phyloP scores from a whole-genome alignment of 1,140 invertebrate genomes.

The Meloidogyne exigua region DNA sequence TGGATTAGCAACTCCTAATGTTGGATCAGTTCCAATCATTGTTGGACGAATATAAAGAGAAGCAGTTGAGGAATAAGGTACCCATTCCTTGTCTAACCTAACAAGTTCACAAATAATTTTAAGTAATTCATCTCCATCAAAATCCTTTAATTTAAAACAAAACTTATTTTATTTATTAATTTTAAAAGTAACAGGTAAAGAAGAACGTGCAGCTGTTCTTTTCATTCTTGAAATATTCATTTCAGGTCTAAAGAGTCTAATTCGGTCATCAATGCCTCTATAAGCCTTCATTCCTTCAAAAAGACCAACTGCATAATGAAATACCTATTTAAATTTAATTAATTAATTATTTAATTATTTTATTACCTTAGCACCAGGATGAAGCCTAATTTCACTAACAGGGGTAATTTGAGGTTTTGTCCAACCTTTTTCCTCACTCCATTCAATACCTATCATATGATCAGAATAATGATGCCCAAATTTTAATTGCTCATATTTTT shows the following conservation, averaged over 20 bases:
- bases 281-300: conserved; percentile 99
- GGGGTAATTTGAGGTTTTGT: conserved; percentile 82
- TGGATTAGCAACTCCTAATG: conserved; percentile 68
- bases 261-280: conserved; percentile 84
- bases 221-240: conserved; percentile 92
- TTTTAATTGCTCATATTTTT: conserved; percentile 70
- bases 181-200: conserved; percentile 72
- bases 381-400: conserved; percentile 80
- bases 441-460: conserved; percentile 87
- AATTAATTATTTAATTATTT: not conserved
- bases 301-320: conserved; percentile 71
- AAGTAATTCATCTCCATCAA: conserved; percentile 82
- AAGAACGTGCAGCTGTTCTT: conserved; percentile 76
- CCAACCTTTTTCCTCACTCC: conserved; percentile 77
- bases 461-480: conserved; percentile 91
- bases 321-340: conserved; percentile 36
- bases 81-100: conserved; percentile 92
- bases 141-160: conserved; percentile 68
- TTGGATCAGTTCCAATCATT: conserved; percentile 91
- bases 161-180: not conserved
- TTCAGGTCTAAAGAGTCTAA: conserved; percentile 89
- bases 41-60: conserved; percentile 95
- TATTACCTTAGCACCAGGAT: conserved; percentile 82
- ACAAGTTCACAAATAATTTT: conserved; percentile 82
- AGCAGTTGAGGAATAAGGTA: conserved; percentile 76